Evolutionary conservation across 2,113 vertebrate genomes (phyloP).

Genomic region (Tonatia bakeri): DNA sequence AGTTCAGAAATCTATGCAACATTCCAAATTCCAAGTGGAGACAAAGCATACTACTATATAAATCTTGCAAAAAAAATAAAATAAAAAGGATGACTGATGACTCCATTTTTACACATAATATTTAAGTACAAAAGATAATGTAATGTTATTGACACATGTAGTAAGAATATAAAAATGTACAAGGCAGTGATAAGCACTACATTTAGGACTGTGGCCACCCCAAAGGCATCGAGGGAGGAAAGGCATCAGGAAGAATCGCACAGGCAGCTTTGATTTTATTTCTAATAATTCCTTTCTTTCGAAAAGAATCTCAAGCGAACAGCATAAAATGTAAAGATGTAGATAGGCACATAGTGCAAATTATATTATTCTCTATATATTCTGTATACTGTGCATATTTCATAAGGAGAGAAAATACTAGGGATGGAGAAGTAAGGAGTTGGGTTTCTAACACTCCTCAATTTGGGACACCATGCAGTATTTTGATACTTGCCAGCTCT

Average conservation of each 20-base stretch:
- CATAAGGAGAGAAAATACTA: not conserved
- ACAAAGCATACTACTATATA: not conserved
- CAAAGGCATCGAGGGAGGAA: not conserved
- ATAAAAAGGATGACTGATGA: not conserved
- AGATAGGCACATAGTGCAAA: not conserved
- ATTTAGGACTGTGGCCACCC: not conserved
- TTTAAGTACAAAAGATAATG: not conserved
- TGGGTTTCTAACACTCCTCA: not conserved
- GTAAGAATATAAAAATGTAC: not conserved
- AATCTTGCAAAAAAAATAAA: not conserved
- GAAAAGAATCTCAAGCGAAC: not conserved
- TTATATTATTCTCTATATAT: not conserved
- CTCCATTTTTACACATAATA: not conserved
- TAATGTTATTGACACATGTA: not conserved
- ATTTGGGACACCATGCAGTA: not conserved
- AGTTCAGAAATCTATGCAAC: not conserved
- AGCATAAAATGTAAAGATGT: not conserved
- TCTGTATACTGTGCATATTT: not conserved
- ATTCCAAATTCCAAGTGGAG: not conserved
- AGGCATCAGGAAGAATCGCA: not conserved
- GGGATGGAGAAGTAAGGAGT: not conserved
- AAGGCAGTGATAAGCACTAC: not conserved
- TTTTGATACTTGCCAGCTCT: not conserved
- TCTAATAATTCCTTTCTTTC: not conserved
- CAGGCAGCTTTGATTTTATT: not conserved